Percentiles rank a stretch among this genome's conserved stretches.
phyloP scores from a whole-genome alignment of 2,797 vertebrate genomes.

The Sciaenops ocellatus region DNA sequence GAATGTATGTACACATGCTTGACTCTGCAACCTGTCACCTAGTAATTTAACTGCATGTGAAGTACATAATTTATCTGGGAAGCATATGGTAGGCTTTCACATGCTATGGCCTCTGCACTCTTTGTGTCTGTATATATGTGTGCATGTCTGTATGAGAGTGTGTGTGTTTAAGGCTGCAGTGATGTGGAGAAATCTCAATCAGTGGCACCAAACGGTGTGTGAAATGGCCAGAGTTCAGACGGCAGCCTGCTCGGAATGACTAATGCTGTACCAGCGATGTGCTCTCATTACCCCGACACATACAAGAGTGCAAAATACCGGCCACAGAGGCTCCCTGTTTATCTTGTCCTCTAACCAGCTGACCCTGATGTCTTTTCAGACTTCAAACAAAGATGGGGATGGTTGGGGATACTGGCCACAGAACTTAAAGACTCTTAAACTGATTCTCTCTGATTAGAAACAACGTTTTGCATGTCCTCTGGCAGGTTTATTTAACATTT shows the following conservation, averaged over 20 bases:
- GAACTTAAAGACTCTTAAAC: conserved; percentile 23
- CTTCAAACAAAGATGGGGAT: conserved; percentile 19
- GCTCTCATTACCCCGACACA: conserved; percentile 54
- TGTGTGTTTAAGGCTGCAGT: conserved; percentile 42
- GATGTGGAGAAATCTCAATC: conserved; percentile 62
- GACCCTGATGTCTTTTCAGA: conserved; percentile 27
- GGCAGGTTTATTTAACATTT: conserved; percentile 24
- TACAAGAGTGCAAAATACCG: conserved; percentile 31
- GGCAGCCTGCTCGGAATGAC: conserved; percentile 60
- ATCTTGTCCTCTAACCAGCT: conserved; percentile 29
- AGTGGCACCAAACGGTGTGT: conserved; percentile 67
- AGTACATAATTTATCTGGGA: conserved; percentile 11
- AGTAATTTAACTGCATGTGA: conserved; percentile 20
- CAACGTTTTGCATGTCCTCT: neutral
- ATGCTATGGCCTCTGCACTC: neutral
- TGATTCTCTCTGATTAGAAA: conserved; percentile 18
- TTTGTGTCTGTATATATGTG: neutral
- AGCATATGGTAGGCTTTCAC: conserved; percentile 18
- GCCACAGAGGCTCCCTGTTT: conserved; percentile 29
- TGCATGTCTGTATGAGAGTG: neutral
- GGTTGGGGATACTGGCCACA: neutral
- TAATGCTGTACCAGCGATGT: conserved; percentile 48
- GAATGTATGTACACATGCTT: conserved; percentile 13
- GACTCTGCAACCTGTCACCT: conserved; percentile 11
- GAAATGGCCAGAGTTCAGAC: conserved; percentile 71